Conservation (phyloP, 2,797 vertebrate genomes). For the Arctocebus calabarensis region DNA sequence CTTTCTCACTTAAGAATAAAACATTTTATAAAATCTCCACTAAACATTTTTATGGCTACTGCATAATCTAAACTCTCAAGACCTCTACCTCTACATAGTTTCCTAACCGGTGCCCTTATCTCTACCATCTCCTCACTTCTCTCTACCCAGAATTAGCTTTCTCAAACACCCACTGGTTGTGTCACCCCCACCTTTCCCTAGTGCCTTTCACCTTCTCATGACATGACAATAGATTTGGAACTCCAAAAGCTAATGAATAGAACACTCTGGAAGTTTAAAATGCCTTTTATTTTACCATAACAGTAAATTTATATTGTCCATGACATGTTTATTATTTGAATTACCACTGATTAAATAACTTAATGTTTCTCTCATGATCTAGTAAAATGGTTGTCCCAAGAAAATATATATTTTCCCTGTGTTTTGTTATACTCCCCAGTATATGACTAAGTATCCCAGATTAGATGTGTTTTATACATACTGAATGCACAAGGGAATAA, state of each 20-base stretch:
- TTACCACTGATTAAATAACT: constrained; percentile 13
- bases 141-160: background rate
- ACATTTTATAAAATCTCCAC: constrained; percentile 41
- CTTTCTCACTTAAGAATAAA: constrained; percentile 54
- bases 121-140: background rate
- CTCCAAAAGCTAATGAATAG: constrained; percentile 33
- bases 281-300: constrained; percentile 20
- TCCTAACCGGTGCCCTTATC: background rate
- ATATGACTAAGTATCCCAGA: background rate
- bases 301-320: background rate
- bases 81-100: background rate
- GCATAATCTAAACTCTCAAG: background rate
- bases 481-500: background rate
- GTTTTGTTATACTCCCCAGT: background rate
- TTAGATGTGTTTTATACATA: constrained; percentile 12
- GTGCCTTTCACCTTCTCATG: background rate
- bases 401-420: constrained; percentile 43
- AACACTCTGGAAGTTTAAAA: constrained; percentile 36
- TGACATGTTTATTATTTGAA: background rate
- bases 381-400: constrained; percentile 53
- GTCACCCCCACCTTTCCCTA: background rate
- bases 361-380: constrained; percentile 36
- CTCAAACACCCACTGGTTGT: background rate
- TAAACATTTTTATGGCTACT: constrained; percentile 34
- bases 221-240: background rate